These are phyloP conservation scores for Dipodomys merriami DNA, from an alignment of 2,113 vertebrate genomes.

Conservation along the genomic window DNA sequence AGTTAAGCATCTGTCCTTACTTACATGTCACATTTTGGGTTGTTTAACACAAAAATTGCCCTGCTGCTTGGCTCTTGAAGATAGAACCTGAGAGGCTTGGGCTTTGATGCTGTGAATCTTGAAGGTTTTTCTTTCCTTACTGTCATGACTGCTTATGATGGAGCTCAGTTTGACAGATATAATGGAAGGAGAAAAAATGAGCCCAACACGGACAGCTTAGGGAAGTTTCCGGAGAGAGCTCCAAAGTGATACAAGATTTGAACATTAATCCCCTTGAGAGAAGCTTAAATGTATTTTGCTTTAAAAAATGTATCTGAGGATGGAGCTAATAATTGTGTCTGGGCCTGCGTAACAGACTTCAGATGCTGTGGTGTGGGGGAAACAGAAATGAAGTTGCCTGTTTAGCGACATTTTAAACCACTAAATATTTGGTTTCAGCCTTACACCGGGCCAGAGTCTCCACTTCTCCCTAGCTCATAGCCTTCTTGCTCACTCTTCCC, in stretches of 20 bases:
- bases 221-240: constrained; percentile 50
- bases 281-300: constrained; percentile 67
- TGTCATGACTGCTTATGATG: constrained; percentile 65
- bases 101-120: constrained; percentile 51
- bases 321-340: constrained; percentile 53
- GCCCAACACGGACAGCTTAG: background rate
- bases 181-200: constrained; percentile 50
- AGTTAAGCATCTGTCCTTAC: constrained; percentile 56
- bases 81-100: constrained; percentile 12
- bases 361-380: constrained; percentile 37
- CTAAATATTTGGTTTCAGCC: constrained; percentile 23
- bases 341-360: constrained; percentile 55
- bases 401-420: constrained; percentile 53
- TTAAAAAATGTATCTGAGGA: constrained; percentile 35
- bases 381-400: constrained; percentile 62
- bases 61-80: constrained; percentile 30
- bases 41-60: constrained; percentile 58
- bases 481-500: background rate
- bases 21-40: constrained; percentile 32
- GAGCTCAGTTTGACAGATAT: constrained; percentile 66
- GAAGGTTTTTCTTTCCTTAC: constrained; percentile 33
- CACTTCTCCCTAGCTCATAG: background rate
- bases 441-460: constrained; percentile 34
- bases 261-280: constrained; percentile 71
- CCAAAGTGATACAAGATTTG: constrained; percentile 64